Evolutionary conservation across 2,888 invertebrate species (phyloP), one percentile per base, ranked within the genome.

Genomic region (Antitype chi): DNA sequence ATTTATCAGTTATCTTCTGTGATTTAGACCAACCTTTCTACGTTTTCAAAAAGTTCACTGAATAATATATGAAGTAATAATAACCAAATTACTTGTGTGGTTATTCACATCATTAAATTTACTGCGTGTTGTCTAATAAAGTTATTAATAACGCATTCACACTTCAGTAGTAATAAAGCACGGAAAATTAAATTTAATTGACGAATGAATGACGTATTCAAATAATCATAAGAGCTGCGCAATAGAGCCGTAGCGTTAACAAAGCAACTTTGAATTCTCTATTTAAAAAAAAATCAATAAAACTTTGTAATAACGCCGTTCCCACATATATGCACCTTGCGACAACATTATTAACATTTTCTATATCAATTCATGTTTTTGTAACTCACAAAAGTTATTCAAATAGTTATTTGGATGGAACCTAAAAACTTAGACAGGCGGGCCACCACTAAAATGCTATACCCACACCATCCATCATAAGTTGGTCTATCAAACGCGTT

Each of bases 341-440:
- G 68, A 70, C 60, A 83, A 83, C 43, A 57, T 47, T 77, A 74
- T 62, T 78, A 83, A 80, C 73, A 81, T 60, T 63, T 66, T 53
- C 60, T 71, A 71, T 59, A 81, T 78, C 64, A 78, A 86, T 82
- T 82, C 67, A 79, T 78, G 80, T 77, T 78, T 81, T 69, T 71
- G 72, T 23, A 73, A 79, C 60, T 80, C 11, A 53, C 70, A 60
- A 74, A 81, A 85, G 74, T 80, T 71, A 88, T 84, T 80, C 64
- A 81, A 87, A 47, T 83, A 83, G 59, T 84, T 83, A 81, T 87
- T 87, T 69, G 57, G 80, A 82, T 70, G 72, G 66, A 79, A 72
- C 76, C 78, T 84, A 80, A 81, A 88, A 89, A 89, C 81, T 84
- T 80, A 78, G 60, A 78, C 64, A 70, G 81, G 43, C 70, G 72